Base-by-base conservation (phyloP, 2,113 vertebrate species). In the Syngnathus floridae region DNA sequence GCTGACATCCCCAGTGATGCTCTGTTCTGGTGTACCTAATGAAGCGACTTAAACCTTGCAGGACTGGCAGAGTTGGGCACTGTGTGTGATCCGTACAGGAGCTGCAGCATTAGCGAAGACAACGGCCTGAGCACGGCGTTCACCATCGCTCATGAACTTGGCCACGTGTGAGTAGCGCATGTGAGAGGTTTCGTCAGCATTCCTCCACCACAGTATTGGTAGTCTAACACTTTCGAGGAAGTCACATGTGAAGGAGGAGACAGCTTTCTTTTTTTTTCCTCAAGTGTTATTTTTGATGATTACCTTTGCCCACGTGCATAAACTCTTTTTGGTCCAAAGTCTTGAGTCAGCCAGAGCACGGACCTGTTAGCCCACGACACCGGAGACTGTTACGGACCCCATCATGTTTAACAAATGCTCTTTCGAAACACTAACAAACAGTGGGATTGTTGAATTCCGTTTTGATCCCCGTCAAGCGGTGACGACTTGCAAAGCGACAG, bases 101-200 rank as follows among this genome's bases (percentile, higher is more conserved):
- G 97, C 85, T 99, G 97, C 83, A 98, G 96, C 45, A 98, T 99
- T 78, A 98, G 94, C 55, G 97, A 99, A 87, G 97, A 99, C 71
- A 99, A 94, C 0, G 97, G 97, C 60, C 83, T 99, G 68, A 99
- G 97, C 85, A 98, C 96, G 3, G 95, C 97, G 13, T 99, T 99
- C 85, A 99, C 97, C 21, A 95, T 99, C 59, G 96, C 97, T 70
- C 97, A 99, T 71, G 97, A 99, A 81, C 93, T 99, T 73, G 97
- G 97, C 79, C 97, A 99, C 64, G 96, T 99, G 97, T 99, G 92
- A 91, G 96, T 93, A 75, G 75, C 61, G 13, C 64, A 11, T 55
- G 57, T 54, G 54, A n/a, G 54, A 31, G 26, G 26, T 19, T 17
- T 45, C 58, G 51, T 63, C 38, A 67, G 49, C 21, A 16, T 19